Evolutionary conservation across 2,888 invertebrate genomes (phyloP).

Genomic region (Synanthedon vespiformis): DNA sequence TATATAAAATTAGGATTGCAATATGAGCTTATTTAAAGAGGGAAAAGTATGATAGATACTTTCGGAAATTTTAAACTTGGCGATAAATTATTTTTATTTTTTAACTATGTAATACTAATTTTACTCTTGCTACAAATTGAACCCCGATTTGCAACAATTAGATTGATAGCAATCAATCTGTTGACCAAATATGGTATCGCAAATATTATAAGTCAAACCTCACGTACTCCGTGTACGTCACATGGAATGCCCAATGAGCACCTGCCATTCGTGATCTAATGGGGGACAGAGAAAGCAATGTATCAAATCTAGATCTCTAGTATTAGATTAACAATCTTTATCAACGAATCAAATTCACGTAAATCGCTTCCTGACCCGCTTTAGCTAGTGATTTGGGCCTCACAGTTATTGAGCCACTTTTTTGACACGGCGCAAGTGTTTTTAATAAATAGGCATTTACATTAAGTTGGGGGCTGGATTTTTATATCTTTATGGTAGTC

Average conservation of each 20-base stretch:
- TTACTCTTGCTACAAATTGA: too few relatives aligned
- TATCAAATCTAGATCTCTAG: background rate
- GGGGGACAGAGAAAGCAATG: background rate
- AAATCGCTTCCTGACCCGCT: background rate
- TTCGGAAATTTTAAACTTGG: too few relatives aligned
- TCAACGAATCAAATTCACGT: background rate
- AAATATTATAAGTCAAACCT: background rate
- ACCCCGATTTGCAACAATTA: too few relatives aligned
- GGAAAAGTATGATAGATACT: too few relatives aligned
- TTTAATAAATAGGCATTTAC: conserved; percentile 60
- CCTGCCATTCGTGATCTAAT: background rate
- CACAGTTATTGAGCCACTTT: conserved; percentile 27
- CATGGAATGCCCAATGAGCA: background rate
- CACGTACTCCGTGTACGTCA: background rate
- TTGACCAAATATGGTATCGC: background rate
- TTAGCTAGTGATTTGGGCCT: conserved; percentile 19
- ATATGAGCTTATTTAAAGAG: too few relatives aligned
- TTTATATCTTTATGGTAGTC: conserved; percentile 17
- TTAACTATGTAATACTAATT: too few relatives aligned
- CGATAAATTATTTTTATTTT: too few relatives aligned
- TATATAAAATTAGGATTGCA: too few relatives aligned
- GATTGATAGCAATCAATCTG: background rate
- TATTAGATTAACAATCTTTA: background rate
- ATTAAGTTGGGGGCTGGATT: conserved; percentile 46
- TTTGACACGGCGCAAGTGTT: conserved; percentile 53